Base-by-base conservation (phyloP, 2,113 vertebrate species). In the Xyliphius kryptos region DNA sequence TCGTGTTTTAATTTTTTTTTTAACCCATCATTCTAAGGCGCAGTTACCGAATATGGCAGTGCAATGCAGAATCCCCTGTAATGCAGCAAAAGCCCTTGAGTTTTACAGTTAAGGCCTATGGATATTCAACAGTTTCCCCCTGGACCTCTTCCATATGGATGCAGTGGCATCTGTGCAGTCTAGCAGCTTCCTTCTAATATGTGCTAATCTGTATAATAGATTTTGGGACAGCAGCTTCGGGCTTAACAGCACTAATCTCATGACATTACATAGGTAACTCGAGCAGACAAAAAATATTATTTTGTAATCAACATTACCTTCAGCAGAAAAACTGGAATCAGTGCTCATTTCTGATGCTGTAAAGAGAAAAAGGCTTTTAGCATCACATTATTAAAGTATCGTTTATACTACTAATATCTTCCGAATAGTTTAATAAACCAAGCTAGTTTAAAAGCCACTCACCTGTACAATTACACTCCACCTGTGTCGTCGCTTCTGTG, bases 401-500 rank as follows among this genome's bases (percentile, higher is more conserved):
- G 26, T 32, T 32, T 6, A 32, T 32, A 32, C 26, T 32, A 32
- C 4, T 32, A 6, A 32, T 32, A 32, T 32, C 4, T 32, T 32
- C 26, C 26, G 7, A 32, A 32, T 32, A 32, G 26, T 32, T 32
- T 32, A n/a, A n/a, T n/a, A n/a, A n/a, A n/a, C n/a, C n/a, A n/a
- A n/a, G n/a, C n/a, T n/a, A n/a, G 38, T 43, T 22, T 14, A 46
- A 40, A 56, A 49, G 70, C 74, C 78, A 84, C 80, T 48, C 78
- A 87, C 85, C 85, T 86, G 80, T 67, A 71, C 66, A 69, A 68
- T 72, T 79, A 71, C 70, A 73, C 76, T 76, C 58, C 67, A 70
- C 66, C 61, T 75, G 77, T 62, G 60, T 52, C 49, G 10, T 36
- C 57, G n/a, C n/a, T n/a, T n/a, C n/a, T n/a, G n/a, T n/a, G n/a